Evolutionary conservation across 2,113 vertebrate species (phyloP).

Genomic region (Lampris megalopsis): DNA sequence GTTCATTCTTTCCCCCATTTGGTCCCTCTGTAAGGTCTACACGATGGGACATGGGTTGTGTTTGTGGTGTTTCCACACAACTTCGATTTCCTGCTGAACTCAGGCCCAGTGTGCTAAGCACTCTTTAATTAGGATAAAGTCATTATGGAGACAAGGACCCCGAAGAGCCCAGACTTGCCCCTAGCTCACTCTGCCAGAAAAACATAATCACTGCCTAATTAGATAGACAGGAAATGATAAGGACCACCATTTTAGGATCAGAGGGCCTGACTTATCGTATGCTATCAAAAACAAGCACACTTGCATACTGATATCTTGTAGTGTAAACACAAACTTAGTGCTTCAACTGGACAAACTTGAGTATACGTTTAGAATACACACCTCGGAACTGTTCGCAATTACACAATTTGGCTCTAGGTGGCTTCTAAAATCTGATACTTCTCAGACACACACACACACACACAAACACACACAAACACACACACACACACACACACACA

Average conservation of each 20-base stretch:
- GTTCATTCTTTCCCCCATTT: conserved; percentile 6
- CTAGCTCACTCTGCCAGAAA: conserved; percentile 39
- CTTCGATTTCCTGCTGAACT: conserved; percentile 62
- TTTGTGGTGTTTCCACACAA: conserved; percentile 52
- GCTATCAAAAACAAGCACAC: background rate
- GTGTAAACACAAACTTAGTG: conserved; percentile 11
- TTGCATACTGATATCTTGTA: conserved; percentile 23
- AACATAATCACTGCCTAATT: conserved; percentile 48
- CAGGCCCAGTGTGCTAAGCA: conserved; percentile 14
- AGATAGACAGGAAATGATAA: conserved; percentile 74
- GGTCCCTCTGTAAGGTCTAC: conserved; percentile 35
- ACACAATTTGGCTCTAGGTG: conserved; percentile 7
- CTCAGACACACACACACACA: conserved; percentile 8
- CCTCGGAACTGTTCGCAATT: conserved; percentile 46
- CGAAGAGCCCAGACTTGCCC: conserved; percentile 40
- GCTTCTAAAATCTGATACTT: conserved; percentile 12
- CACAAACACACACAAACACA: background rate
- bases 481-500: conserved; percentile 3
- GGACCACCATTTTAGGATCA: conserved; percentile 64
- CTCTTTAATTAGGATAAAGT: conserved; percentile 62
- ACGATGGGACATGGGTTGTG: conserved; percentile 33
- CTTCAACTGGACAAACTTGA: conserved; percentile 23
- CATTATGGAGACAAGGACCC: conserved; percentile 58
- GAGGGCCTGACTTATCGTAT: conserved; percentile 49
- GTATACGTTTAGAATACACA: conserved; percentile 44